Conservation (phyloP, 2,113 vertebrate species). For the Thamnophis sirtalis region DNA sequence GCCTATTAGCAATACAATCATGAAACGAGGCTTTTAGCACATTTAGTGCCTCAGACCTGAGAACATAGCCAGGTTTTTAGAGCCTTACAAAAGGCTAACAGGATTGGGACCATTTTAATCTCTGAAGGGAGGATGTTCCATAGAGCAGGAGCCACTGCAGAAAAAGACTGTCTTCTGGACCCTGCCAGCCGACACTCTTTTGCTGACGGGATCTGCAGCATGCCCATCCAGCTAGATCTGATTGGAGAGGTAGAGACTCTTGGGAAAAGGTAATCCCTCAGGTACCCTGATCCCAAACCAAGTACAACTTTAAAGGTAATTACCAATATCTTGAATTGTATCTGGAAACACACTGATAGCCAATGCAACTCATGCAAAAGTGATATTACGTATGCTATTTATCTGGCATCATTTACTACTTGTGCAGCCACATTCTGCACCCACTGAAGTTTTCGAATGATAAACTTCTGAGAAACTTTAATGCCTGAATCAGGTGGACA, state of each 20-base stretch:
- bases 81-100: neutral
- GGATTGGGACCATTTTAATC: neutral
- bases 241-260: neutral
- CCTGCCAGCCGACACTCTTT: neutral
- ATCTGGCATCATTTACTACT: neutral
- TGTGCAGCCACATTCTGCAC: neutral
- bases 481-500: neutral
- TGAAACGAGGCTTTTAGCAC: neutral
- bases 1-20: neutral
- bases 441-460: neutral
- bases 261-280: neutral
- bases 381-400: neutral
- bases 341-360: neutral
- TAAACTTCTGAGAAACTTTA: neutral
- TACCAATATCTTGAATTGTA: neutral
- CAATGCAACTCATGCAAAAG: neutral
- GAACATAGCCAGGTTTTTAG: neutral
- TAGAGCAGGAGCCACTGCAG: no score
- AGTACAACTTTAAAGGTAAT: neutral
- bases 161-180: neutral
- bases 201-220: neutral
- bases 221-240: neutral
- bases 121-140: neutral
- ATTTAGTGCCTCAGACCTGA: neutral
- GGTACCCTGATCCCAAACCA: neutral